phyloP scores from a whole-genome alignment of 2,113 vertebrate genomes.

The Rhinopomastus cyanomelas region DNA sequence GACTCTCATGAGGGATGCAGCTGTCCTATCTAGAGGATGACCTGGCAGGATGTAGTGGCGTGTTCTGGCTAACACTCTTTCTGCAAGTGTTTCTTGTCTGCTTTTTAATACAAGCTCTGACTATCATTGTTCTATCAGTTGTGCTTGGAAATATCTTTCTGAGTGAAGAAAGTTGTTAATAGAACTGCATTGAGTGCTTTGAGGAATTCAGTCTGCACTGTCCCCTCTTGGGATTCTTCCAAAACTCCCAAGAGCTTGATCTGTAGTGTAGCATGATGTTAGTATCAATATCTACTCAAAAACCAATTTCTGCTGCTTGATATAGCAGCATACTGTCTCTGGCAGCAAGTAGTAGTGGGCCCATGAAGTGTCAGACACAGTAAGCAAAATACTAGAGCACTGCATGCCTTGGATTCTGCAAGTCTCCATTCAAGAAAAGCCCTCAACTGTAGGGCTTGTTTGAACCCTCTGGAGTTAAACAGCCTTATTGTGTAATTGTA shows the following conservation, averaged over 20 bases:
- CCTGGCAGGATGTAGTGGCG: fast-evolving
- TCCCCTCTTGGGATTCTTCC: background rate
- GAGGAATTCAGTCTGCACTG: background rate
- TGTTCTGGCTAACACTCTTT: background rate
- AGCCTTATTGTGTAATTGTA: background rate
- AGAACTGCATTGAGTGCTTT: background rate
- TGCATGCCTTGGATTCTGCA: background rate
- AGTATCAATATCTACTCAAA: background rate
- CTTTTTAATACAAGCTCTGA: background rate
- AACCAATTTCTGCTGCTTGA: background rate
- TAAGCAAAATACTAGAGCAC: background rate
- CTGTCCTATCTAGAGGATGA: background rate
- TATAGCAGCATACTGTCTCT: fast-evolving
- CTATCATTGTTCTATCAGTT: background rate
- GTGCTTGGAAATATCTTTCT: background rate
- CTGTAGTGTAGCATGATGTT: background rate
- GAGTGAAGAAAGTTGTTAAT: background rate
- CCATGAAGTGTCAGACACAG: background rate
- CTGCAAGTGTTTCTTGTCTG: background rate
- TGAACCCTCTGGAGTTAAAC: background rate
- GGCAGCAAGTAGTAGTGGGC: background rate
- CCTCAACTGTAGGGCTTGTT: background rate
- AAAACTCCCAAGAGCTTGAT: background rate
- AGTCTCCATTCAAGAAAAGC: background rate
- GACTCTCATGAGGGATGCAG: background rate